phyloP scores from a whole-genome alignment of 1,140 invertebrate genomes.

The Dufourea novaeangliae region DNA sequence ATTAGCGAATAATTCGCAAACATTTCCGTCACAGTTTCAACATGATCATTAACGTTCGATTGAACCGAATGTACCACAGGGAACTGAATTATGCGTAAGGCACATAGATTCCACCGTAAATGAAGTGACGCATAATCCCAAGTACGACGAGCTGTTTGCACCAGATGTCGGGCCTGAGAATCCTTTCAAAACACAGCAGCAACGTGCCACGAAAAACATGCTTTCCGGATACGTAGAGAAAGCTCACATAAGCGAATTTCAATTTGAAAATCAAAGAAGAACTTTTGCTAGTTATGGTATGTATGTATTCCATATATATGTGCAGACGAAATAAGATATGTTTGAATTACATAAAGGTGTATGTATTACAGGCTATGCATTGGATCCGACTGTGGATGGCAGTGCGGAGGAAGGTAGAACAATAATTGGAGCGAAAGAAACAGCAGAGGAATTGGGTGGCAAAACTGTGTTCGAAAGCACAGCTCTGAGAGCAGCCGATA shows the following conservation, averaged over 20 bases:
- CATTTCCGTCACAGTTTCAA: neutral
- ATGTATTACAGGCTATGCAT: constrained; percentile 89
- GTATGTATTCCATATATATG: neutral
- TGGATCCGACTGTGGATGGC: constrained; percentile 94
- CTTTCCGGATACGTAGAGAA: constrained; percentile 97
- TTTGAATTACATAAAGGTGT: constrained; percentile 21
- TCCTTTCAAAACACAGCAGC: constrained; percentile 94
- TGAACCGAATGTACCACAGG: constrained; percentile 71
- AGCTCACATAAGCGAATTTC: constrained; percentile 97
- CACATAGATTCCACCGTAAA: constrained; percentile 88
- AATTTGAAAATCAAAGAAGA: constrained; percentile 98
- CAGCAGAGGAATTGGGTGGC: constrained; percentile 84
- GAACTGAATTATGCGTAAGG: constrained; percentile 82
- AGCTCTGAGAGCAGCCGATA: constrained; percentile 88
- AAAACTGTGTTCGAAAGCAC: constrained; percentile 95
- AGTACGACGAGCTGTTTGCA: constrained; percentile 97
- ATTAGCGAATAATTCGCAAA: neutral
- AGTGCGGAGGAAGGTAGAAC: constrained; percentile 84
- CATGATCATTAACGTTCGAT: constrained; percentile 22
- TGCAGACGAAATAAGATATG: neutral
- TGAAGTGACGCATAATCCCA: constrained; percentile 96
- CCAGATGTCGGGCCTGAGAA: constrained; percentile 95
- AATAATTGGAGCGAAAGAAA: constrained; percentile 86
- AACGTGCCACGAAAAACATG: constrained; percentile 93
- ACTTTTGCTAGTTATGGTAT: constrained; percentile 96